Conservation (phyloP, 2,888 invertebrate genomes). For the Drosophila multiciliata region DNA sequence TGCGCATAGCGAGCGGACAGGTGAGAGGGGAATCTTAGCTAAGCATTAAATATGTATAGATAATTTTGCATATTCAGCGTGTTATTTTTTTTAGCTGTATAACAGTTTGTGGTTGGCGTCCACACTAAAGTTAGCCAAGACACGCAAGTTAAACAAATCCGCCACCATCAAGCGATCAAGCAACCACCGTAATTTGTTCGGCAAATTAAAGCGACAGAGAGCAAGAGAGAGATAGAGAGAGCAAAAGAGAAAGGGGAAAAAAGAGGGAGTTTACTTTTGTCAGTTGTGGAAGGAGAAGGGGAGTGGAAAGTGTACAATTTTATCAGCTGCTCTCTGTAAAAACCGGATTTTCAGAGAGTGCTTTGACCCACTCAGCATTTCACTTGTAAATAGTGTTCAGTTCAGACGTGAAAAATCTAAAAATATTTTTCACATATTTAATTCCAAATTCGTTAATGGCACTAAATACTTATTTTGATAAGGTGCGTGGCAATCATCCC, state of each 20-base stretch:
- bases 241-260: not conserved
- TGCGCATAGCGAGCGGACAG: not conserved
- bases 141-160: constrained; percentile 7
- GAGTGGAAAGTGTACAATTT: constrained; percentile 4
- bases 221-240: not conserved
- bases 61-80: constrained; percentile 39
- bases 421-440: not conserved
- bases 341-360: constrained; percentile 21
- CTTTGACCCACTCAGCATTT: constrained; percentile 24
- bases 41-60: constrained; percentile 55
- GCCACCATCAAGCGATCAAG: constrained; percentile 42
- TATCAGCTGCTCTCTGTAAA: not conserved
- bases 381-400: constrained; percentile 9
- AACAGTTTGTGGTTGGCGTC: constrained; percentile 54
- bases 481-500: constrained; percentile 39
- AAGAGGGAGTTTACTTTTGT: not conserved
- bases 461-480: constrained; percentile 52
- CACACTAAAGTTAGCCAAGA: constrained; percentile 36
- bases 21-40: constrained; percentile 5
- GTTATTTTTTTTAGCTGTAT: constrained; percentile 19
- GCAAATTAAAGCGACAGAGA: not conserved
- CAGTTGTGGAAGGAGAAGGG: not conserved
- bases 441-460: constrained; percentile 13
- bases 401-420: not conserved
- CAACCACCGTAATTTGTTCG: constrained; percentile 26